A percentile compares a stretch with the other conserved stretches of the same genome.
Conservation (phyloP, 2,113 vertebrate species). For the Microtus richardsoni region DNA sequence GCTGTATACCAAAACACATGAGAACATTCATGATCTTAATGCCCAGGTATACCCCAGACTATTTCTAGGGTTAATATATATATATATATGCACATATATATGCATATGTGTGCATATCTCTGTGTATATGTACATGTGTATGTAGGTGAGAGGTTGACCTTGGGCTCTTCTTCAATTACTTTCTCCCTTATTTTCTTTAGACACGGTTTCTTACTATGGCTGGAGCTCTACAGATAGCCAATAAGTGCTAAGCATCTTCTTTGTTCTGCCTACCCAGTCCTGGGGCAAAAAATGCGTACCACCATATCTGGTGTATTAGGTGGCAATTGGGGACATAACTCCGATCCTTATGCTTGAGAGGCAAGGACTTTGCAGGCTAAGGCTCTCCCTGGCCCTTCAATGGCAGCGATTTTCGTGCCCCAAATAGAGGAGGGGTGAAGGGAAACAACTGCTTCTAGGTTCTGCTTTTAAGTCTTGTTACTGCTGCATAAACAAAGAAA, state of each 20-base stretch:
- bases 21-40: not conserved
- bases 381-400: not conserved
- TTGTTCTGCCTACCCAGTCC: not conserved
- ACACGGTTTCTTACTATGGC: not conserved
- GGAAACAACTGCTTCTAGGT: not conserved
- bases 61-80: too few species aligned
- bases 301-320: not conserved
- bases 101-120: not conserved
- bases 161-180: not conserved
- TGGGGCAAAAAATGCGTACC: not conserved
- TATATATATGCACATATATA: not conserved
- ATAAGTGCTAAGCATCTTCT: not conserved
- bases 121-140: not conserved
- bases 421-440: not conserved
- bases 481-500: not conserved
- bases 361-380: not conserved
- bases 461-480: not conserved
- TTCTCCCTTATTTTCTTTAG: not conserved
- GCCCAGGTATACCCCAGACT: rapidly evolving
- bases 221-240: not conserved
- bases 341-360: not conserved
- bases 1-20: rapidly evolving
- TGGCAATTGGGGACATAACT: not conserved
- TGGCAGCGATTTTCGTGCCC: not conserved
- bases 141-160: not conserved